Evolutionary conservation across 2,113 vertebrate species (phyloP).

Genomic region (Protomyctophum bolini): DNA sequence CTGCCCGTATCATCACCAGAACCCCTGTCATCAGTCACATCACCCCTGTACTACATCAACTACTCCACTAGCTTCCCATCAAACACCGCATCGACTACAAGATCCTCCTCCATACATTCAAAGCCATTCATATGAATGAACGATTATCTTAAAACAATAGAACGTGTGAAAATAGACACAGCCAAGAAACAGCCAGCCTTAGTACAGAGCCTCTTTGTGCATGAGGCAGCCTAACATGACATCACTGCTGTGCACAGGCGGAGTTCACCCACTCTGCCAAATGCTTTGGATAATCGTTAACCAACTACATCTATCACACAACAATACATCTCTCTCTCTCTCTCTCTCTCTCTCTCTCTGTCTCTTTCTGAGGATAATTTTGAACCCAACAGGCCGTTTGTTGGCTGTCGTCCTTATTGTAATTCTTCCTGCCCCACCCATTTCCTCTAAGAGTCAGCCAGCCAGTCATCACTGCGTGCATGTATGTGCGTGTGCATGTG

Average conservation of each 20-base stretch:
- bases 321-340: constrained; percentile 31
- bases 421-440: constrained; percentile 7
- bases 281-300: constrained; percentile 52
- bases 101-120: too few species aligned
- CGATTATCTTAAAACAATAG: too few species aligned
- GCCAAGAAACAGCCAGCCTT: not conserved
- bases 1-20: too few species aligned
- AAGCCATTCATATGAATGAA: too few species aligned
- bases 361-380: constrained; percentile 24
- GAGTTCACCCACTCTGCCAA: constrained; percentile 20
- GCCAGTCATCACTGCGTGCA: not conserved
- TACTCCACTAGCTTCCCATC: too few species aligned
- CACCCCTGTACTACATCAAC: too few species aligned
- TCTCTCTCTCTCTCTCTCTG: not conserved
- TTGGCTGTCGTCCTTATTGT: constrained; percentile 36
- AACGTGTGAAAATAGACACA: too few species aligned
- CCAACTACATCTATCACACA: constrained; percentile 12
- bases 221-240: constrained; percentile 27
- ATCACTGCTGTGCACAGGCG: constrained; percentile 36
- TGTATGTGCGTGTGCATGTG: not conserved
- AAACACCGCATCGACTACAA: too few species aligned
- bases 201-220: constrained; percentile 33
- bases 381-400: constrained; percentile 11
- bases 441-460: constrained; percentile 7
- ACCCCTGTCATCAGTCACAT: too few species aligned